A percentile compares a stretch with the other conserved stretches of the same genome.
phyloP scores from a whole-genome alignment of 2,797 vertebrate genomes.

The Nasua narica region DNA sequence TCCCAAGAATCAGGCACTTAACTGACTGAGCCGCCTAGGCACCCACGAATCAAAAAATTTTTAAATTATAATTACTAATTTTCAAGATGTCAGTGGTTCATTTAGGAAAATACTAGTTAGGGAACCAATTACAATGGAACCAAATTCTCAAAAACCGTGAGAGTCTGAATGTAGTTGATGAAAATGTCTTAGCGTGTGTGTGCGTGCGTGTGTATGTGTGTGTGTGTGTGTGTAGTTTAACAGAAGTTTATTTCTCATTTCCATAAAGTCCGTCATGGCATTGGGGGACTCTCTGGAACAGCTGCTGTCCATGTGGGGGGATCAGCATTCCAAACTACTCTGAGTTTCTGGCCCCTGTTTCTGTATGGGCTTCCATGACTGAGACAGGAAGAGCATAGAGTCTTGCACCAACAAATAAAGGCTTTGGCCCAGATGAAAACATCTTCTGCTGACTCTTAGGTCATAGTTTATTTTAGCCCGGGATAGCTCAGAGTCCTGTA shows the following conservation, averaged over 20 bases:
- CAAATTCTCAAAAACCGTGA: not conserved
- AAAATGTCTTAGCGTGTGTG: not conserved
- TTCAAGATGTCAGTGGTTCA: not conserved
- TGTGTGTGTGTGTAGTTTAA: no score
- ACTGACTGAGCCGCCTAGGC: not conserved
- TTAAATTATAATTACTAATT: not conserved
- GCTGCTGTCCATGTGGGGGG: no score
- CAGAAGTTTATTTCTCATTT: no score
- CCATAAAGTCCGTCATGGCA: no score
- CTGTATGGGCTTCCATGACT: no score
- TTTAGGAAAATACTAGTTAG: not conserved
- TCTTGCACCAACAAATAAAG: not conserved
- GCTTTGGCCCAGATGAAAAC: not conserved
- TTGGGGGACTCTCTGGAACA: no score
- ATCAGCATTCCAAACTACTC: no score
- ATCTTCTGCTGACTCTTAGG: not conserved
- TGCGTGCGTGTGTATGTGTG: no score
- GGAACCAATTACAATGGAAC: not conserved
- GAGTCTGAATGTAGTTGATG: not conserved
- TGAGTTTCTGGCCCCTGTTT: no score
- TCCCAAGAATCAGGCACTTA: not conserved
- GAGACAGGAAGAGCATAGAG: no score
- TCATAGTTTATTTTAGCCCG: not conserved
- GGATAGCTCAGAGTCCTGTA: not conserved
- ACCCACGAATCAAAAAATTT: not conserved